Evolutionary conservation across 2,888 invertebrate species (phyloP).

Genomic region (Trachelus iudaicus): DNA sequence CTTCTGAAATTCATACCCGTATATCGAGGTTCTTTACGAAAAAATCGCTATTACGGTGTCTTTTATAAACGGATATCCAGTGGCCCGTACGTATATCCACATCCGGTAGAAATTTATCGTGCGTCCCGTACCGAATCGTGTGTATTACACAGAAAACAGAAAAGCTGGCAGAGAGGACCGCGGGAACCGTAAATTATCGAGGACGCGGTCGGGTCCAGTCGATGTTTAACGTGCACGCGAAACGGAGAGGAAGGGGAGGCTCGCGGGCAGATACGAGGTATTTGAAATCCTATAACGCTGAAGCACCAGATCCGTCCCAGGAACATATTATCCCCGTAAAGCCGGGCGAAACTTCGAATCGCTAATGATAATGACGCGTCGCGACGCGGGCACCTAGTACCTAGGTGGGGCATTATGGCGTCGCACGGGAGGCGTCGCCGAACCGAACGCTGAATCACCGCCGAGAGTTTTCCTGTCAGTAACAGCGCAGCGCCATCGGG

Average conservation of each 20-base stretch:
- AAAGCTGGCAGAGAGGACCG: conserved; percentile 2
- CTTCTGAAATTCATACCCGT: neutral
- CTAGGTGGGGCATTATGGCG: conserved; percentile 31
- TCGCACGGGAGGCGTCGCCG: conserved; percentile 63
- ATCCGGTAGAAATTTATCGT: conserved; percentile 2
- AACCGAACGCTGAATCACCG: conserved; percentile 65
- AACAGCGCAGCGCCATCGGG: conserved; percentile 51
- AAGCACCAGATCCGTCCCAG: neutral
- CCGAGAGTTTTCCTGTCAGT: conserved; percentile 66
- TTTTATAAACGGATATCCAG: neutral
- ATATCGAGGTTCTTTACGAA: neutral
- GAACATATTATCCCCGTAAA: neutral
- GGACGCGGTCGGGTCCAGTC: neutral
- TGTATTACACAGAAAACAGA: conserved; percentile 23
- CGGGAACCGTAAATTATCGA: conserved; percentile 13
- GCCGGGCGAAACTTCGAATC: conserved; percentile 29
- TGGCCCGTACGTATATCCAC: neutral
- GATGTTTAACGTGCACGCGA: neutral
- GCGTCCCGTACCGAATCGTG: neutral
- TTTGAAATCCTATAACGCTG: neutral
- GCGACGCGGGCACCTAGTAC: conserved; percentile 27
- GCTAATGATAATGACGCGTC: conserved; percentile 44
- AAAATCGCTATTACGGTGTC: neutral
- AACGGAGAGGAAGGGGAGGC: neutral
- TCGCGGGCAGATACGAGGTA: neutral